Percentiles rank a stretch among this genome's conserved stretches.
Evolutionary conservation across 2,797 vertebrate genomes (phyloP).

Genomic region (Orestias chungarensis): DNA sequence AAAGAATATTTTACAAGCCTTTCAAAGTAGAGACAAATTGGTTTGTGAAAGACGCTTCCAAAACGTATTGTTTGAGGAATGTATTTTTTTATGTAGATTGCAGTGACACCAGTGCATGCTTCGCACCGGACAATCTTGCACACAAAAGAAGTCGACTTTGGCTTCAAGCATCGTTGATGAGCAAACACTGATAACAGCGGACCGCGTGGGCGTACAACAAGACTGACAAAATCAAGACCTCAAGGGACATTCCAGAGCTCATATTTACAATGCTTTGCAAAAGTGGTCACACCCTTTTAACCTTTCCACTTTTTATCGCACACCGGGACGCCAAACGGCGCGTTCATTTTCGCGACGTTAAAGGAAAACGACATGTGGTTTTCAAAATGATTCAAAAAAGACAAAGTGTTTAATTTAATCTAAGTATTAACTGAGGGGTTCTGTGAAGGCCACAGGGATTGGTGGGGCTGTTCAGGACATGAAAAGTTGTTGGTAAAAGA

Average conservation of each 20-base stretch:
- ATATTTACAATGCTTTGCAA: conserved; percentile 26
- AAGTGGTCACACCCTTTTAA: not conserved
- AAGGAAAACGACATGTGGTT: too few relatives aligned
- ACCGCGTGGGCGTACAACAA: conserved; percentile 35
- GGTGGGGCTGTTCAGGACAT: too few relatives aligned
- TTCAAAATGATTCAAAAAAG: not conserved
- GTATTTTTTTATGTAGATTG: conserved; percentile 14
- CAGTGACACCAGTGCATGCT: conserved; percentile 7
- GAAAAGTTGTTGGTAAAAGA: too few relatives aligned
- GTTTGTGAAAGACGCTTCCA: conserved; percentile 16
- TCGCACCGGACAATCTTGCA: conserved; percentile 38
- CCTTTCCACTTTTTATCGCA: not conserved
- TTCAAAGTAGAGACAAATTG: conserved; percentile 3
- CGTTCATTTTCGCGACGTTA: too few relatives aligned
- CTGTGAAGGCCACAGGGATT: not conserved
- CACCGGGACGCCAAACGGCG: too few relatives aligned
- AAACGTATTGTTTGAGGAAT: conserved; percentile 22
- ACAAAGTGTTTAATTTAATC: not conserved
- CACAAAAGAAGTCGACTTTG: conserved; percentile 66
- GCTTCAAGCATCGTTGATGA: conserved; percentile 36
- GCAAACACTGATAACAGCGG: conserved; percentile 28
- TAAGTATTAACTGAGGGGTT: not conserved
- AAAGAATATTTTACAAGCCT: conserved; percentile 36
- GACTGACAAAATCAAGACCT: conserved; percentile 22
- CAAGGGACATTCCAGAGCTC: conserved; percentile 43